Evolutionary conservation across 2,113 vertebrate species (phyloP).

Genomic region (Ophthalmolycus amberensis): DNA sequence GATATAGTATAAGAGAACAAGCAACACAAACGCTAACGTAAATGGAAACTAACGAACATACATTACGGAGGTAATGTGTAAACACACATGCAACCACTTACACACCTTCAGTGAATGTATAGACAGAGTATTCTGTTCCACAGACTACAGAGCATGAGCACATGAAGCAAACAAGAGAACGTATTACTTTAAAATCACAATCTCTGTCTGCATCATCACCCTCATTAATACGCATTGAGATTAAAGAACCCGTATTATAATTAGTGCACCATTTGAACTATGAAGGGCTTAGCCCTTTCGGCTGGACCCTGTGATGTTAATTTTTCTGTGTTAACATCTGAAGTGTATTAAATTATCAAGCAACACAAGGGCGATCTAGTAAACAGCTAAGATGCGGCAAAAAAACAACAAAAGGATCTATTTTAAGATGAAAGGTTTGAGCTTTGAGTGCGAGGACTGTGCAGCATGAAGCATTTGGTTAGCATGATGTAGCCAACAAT

Average conservation of each 20-base stretch:
- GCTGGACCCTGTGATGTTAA: slow-evolving; percentile 61
- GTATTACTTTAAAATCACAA: slow-evolving; percentile 13
- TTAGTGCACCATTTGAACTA: slow-evolving; percentile 57
- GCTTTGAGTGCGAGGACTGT: background rate
- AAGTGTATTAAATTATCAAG: slow-evolving; percentile 63
- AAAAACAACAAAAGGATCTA: slow-evolving; percentile 12
- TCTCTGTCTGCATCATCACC: slow-evolving; percentile 20
- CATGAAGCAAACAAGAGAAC: slow-evolving; percentile 35
- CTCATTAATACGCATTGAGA: slow-evolving; percentile 54
- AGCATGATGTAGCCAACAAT: background rate
- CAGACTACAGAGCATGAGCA: slow-evolving; percentile 20
- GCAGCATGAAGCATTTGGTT: background rate
- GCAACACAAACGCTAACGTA: background rate
- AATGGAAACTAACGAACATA: background rate
- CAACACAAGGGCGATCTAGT: slow-evolving; percentile 12
- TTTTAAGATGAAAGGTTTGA: slow-evolving; percentile 31
- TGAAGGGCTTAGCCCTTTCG: slow-evolving; percentile 50
- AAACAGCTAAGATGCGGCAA: slow-evolving; percentile 19
- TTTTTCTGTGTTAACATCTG: slow-evolving; percentile 68
- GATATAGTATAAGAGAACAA: background rate
- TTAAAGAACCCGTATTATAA: slow-evolving; percentile 66
- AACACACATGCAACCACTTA: background rate
- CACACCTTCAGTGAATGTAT: background rate
- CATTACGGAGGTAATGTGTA: background rate
- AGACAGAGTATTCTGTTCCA: background rate